Conservation (phyloP, 2,113 vertebrate genomes). For the Microtus oregoni region DNA sequence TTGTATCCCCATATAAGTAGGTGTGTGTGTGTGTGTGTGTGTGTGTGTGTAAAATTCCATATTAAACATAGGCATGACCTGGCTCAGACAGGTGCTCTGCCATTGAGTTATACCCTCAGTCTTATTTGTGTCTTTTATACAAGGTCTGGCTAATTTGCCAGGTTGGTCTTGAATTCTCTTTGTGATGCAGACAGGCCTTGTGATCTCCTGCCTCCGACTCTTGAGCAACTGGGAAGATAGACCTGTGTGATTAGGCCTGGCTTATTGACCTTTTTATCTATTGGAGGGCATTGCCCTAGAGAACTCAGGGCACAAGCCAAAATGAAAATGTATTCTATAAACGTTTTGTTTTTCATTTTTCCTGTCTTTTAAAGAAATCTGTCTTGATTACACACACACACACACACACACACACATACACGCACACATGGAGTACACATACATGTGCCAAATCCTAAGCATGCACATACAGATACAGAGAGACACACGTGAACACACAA, state of each 20-base stretch:
- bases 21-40: too few species aligned
- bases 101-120: neutral
- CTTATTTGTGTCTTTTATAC: neutral
- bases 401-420: too few species aligned
- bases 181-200: neutral
- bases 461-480: too few species aligned
- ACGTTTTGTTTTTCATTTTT: neutral
- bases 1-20: neutral
- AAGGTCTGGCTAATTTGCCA: neutral
- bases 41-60: neutral
- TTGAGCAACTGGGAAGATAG: neutral
- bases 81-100: neutral
- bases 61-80: neutral
- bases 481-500: neutral
- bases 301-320: neutral
- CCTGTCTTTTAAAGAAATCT: neutral
- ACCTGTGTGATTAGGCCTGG: neutral
- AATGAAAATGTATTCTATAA: neutral
- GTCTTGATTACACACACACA: neutral
- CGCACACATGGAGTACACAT: neutral
- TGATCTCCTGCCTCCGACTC: neutral
- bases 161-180: neutral
- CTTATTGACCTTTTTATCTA: neutral
- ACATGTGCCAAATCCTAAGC: neutral
- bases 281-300: neutral